Evolutionary conservation across 2,888 invertebrate species (phyloP).

Genomic region (Arrhopalites spinosus): DNA sequence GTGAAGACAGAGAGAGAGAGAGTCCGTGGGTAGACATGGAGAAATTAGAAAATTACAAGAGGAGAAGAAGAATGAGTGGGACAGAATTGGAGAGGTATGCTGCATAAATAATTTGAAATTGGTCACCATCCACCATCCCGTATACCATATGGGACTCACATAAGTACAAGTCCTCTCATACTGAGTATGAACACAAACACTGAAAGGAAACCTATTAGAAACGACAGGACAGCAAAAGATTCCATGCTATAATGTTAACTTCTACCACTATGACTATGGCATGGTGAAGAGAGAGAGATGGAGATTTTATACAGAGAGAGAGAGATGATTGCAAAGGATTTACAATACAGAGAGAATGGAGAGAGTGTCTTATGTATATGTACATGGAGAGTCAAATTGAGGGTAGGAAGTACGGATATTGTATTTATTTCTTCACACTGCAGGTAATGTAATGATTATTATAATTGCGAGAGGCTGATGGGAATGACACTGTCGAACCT

Average conservation of each 20-base stretch:
- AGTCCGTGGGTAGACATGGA: constrained; percentile 7
- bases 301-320: too few relatives aligned
- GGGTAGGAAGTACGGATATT: constrained; percentile 13
- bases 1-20: neutral
- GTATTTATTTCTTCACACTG: constrained; percentile 22
- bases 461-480: constrained; percentile 1
- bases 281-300: too few relatives aligned
- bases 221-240: neutral
- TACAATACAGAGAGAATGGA: neutral
- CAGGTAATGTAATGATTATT: constrained; percentile 24
- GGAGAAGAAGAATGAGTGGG: neutral
- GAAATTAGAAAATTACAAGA: constrained; percentile 6
- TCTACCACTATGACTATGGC: too few relatives aligned
- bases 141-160: too few relatives aligned
- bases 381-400: neutral
- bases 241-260: neutral
- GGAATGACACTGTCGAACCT: constrained; percentile 17
- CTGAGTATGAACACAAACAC: neutral
- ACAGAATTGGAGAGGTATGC: neutral
- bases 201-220: neutral
- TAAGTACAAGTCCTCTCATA: too few relatives aligned
- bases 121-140: constrained; percentile 21
- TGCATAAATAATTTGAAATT: constrained; percentile 31
- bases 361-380: neutral
- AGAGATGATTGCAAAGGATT: neutral